Conservation (phyloP, 2,888 invertebrate genomes). For the Synanthedon andrenaeformis region DNA sequence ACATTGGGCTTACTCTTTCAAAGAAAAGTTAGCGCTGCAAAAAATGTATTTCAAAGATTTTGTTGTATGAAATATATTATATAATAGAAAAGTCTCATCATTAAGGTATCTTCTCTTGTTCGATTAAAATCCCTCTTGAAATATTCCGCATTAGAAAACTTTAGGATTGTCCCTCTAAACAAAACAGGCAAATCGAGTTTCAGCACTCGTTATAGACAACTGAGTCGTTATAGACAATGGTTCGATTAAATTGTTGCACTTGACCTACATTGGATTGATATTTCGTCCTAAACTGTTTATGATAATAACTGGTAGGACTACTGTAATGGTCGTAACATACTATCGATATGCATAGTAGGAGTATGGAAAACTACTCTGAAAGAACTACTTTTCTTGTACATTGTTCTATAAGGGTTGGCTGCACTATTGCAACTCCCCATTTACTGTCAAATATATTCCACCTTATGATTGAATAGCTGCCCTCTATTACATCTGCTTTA, state of each 20-base stretch:
- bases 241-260: slow-evolving; percentile 7
- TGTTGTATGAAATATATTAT: too few species aligned
- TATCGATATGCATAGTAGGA: not conserved
- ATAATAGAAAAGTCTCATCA: too few species aligned
- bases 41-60: too few species aligned
- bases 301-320: not conserved
- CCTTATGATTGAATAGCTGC: too few species aligned
- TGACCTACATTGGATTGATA: slow-evolving; percentile 9
- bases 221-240: slow-evolving; percentile 3
- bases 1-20: too few species aligned
- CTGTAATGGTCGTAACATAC: not conserved
- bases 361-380: not conserved
- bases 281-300: slow-evolving; percentile 2
- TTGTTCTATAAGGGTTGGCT: too few species aligned
- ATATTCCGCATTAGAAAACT: not conserved
- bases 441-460: too few species aligned
- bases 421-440: not conserved
- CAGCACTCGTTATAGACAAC: not conserved
- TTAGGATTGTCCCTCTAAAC: not conserved
- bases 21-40: too few species aligned
- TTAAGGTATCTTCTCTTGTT: too few species aligned
- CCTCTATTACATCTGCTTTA: too few species aligned
- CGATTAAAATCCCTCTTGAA: not conserved
- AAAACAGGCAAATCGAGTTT: not conserved
- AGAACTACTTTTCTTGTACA: too few species aligned